phyloP scores from a whole-genome alignment of 2,113 vertebrate species.

The Cyrtonyx montezumae region DNA sequence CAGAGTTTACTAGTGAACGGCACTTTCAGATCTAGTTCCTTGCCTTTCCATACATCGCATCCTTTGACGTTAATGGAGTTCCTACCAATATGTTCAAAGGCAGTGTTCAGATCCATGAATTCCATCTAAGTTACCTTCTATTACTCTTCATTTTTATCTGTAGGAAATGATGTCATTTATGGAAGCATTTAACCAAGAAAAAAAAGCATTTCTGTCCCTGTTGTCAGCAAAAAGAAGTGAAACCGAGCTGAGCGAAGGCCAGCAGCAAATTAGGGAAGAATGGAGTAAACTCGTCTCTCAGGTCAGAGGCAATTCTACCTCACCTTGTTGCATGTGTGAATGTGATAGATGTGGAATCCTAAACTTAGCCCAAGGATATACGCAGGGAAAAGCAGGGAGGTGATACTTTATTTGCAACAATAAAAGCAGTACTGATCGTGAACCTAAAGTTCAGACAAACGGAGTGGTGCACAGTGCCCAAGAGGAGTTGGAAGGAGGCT shows the following conservation, averaged over 20 bases:
- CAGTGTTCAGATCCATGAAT: background rate
- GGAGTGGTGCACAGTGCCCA: background rate
- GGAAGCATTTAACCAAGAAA: slow-evolving; percentile 87
- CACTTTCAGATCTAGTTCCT: slow-evolving; percentile 13
- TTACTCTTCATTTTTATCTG: slow-evolving; percentile 16
- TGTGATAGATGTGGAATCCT: background rate
- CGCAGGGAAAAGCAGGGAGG: background rate
- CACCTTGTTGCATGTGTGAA: background rate
- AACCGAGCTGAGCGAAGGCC: slow-evolving; percentile 75
- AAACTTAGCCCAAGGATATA: background rate
- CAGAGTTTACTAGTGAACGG: background rate
- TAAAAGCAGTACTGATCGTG: background rate
- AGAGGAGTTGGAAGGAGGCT: background rate
- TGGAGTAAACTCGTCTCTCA: slow-evolving; percentile 85
- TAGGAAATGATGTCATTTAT: slow-evolving; percentile 91
- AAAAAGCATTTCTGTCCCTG: slow-evolving; percentile 82
- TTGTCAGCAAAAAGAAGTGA: slow-evolving; percentile 78
- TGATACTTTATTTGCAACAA: background rate
- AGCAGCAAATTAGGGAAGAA: slow-evolving; percentile 76
- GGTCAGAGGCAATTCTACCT: slow-evolving; percentile 71
- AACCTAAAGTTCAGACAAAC: background rate
- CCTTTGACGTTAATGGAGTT: slow-evolving; percentile 42
- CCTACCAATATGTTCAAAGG: background rate
- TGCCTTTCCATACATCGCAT: background rate
- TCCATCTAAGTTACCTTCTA: background rate